Evolutionary conservation across 1,140 invertebrate genomes (phyloP).

Genomic region (Neoseiulus cucumeris): DNA sequence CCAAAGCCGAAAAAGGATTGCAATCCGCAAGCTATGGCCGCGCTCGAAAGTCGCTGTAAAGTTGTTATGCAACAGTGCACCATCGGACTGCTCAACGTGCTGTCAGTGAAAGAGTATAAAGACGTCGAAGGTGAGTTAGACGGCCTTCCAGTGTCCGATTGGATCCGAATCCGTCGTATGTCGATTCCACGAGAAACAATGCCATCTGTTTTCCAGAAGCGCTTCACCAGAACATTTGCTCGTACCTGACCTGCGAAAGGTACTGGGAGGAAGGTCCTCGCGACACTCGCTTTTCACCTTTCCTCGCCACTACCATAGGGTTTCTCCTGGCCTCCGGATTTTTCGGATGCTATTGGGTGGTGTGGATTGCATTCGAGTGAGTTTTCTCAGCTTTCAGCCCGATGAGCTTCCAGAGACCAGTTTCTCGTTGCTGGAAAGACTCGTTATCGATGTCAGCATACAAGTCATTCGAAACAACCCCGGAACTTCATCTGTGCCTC

Average conservation of each 20-base stretch:
- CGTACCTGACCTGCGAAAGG: background rate
- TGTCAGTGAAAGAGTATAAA: conserved; percentile 7
- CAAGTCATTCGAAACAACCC: no score
- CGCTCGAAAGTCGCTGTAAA: background rate
- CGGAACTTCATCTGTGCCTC: background rate
- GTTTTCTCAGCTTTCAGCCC: background rate
- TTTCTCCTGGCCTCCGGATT: background rate
- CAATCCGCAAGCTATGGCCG: background rate
- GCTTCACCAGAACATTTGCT: background rate
- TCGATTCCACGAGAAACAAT: no score
- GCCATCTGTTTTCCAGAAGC: no score
- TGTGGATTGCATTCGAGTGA: background rate
- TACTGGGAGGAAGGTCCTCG: conserved; percentile 7
- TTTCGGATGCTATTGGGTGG: conserved; percentile 6
- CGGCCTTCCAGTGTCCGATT: no score
- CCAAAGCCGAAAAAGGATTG: background rate
- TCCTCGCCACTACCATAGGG: background rate
- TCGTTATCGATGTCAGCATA: no score
- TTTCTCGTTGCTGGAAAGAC: no score
- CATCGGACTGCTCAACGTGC: background rate
- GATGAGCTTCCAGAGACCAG: no score
- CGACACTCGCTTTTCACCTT: background rate
- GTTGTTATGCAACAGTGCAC: conserved; percentile 3
- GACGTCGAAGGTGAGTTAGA: conserved; percentile 6
- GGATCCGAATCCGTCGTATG: no score